Evolutionary conservation across 2,888 invertebrate species (phyloP).

Genomic region (Leptinotarsa juncta): DNA sequence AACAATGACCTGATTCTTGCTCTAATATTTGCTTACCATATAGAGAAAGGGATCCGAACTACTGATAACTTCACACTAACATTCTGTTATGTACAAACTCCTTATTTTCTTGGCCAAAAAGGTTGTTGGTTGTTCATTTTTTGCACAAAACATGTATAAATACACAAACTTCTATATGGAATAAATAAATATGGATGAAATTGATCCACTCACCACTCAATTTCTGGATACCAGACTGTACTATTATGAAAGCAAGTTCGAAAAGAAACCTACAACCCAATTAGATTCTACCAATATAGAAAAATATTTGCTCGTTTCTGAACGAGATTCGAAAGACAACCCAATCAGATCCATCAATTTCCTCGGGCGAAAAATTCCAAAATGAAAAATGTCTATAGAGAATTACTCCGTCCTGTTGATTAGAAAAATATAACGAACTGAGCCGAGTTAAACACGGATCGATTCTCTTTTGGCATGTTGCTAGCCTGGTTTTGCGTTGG

Average conservation of each 20-base stretch:
- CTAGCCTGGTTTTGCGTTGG: conserved; percentile 29
- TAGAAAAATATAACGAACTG: conserved; percentile 12
- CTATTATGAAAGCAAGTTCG: background rate
- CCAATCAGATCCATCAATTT: conserved; percentile 9
- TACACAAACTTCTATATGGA: background rate
- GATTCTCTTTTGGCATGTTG: conserved; percentile 6
- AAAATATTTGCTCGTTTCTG: conserved; percentile 2
- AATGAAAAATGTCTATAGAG: conserved; percentile 25
- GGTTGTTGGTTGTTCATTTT: too few species aligned
- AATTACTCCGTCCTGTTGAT: conserved; percentile 4
- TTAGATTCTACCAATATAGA: background rate
- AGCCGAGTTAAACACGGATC: conserved; percentile 10
- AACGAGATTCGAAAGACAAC: background rate
- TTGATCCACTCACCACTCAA: background rate
- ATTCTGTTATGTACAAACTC: too few species aligned
- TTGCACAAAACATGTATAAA: too few species aligned
- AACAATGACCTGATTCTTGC: too few species aligned
- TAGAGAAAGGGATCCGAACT: too few species aligned
- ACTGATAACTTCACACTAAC: too few species aligned
- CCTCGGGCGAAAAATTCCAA: conserved; percentile 17
- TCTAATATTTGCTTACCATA: too few species aligned
- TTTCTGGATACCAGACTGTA: background rate
- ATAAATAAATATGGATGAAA: background rate
- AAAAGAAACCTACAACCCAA: background rate
- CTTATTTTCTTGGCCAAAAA: too few species aligned